These are phyloP conservation scores for Oryzias melastigma DNA, from an alignment of 2,113 vertebrate genomes.

Conservation along the genomic window DNA sequence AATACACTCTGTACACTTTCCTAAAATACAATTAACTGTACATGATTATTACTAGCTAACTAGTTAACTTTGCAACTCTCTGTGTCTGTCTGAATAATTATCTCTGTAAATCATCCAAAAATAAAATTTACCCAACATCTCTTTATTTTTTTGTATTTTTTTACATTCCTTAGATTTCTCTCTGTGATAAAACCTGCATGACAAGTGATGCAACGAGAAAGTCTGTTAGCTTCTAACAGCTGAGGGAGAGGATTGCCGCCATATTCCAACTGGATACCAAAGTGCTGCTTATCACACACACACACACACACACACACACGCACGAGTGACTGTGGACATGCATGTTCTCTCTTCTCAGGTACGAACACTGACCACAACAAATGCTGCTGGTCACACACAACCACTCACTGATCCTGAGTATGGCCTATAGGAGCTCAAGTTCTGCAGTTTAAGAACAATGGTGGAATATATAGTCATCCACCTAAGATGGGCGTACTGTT, in stretches of 20 bases:
- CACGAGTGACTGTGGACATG: conserved; percentile 21
- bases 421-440: conserved; percentile 53
- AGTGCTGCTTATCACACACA: conserved; percentile 69
- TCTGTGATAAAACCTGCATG: conserved; percentile 38
- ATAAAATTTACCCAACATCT: conserved; percentile 60
- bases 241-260: conserved; percentile 29
- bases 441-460: conserved; percentile 7
- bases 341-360: conserved; percentile 9
- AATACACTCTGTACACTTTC: conserved; percentile 66
- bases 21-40: conserved; percentile 60
- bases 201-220: conserved; percentile 40
- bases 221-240: conserved; percentile 40
- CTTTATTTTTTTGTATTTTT: conserved; percentile 61
- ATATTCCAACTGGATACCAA: conserved; percentile 50
- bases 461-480: conserved; percentile 28
- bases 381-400: conserved; percentile 11
- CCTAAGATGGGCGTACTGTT: conserved; percentile 21
- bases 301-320: conserved; percentile 4
- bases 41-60: conserved; percentile 53
- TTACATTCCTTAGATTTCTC: conserved; percentile 9
- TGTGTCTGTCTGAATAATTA: conserved; percentile 60
- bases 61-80: conserved; percentile 37
- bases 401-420: conserved; percentile 68
- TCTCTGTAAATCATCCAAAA: conserved; percentile 67
- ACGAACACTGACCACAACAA: conserved; percentile 20